Base-by-base conservation (phyloP, 92 coral and sea anemone species). In the Phymanthus crucifer region DNA sequence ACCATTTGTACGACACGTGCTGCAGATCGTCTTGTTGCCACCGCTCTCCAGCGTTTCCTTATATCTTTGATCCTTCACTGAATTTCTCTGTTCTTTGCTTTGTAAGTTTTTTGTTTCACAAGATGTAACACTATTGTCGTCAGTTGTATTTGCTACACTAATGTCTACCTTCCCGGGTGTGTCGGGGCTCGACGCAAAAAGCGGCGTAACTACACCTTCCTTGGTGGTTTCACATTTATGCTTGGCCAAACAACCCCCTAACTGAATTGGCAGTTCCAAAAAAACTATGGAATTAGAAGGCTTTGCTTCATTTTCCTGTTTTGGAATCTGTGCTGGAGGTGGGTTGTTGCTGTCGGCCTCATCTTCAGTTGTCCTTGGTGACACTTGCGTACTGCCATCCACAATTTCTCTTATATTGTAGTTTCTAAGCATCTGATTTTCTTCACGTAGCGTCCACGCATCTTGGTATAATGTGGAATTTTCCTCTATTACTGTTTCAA, bases 321-420 rank as follows among this genome's bases (percentile, higher is more conserved):
- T 69, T 34, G 73, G 32, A 8, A 16, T 72, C 66, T 27, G 61
- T 56, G 61, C 77, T 31, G 85, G 85, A 37, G 85, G 73, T 35
- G 79, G 33, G 27, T 38, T 76, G 64, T 81, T 81, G 16, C 40
- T 54, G 23, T 87, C 86, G 23, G 76, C 71, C 67, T 90, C 94
- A 19, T 90, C 90, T 35, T 92, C 97, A 47, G 88, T 83, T 37
- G 88, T 78, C 68, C 84, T 81, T 32, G 97, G 97, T 23, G 94
- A 90, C 33, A 89, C 81, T 74, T 92, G 97, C 31, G 97, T 92
- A 32, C 78, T 87, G 40, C 86, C 86, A 73, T 92, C 97, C 21
- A 89, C 91, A 33, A 92, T 84, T 73, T 92, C 97, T 71, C 81
- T 78, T 45, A 92, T 92, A 79, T 87, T 90, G 72, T 78, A 84